Percentiles rank a stretch among this genome's conserved stretches.
Evolutionary conservation across 1,140 invertebrate genomes (phyloP).

Genomic region (Aphelinus atriplicis): DNA sequence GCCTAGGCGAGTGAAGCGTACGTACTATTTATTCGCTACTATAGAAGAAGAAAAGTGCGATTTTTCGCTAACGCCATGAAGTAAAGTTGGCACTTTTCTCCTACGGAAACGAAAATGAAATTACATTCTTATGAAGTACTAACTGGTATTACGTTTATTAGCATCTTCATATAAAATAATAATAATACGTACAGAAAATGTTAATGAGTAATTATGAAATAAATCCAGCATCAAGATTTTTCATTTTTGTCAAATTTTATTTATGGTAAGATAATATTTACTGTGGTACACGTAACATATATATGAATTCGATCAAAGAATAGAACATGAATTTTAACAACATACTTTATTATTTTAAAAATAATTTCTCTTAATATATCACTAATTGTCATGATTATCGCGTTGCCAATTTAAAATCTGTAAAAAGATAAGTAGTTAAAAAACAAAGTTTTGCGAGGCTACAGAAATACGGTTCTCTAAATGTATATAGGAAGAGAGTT

Average conservation of each 20-base stretch:
- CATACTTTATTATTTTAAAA: background rate
- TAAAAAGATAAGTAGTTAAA: background rate
- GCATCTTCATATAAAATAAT: too few relatives aligned
- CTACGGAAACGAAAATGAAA: too few relatives aligned
- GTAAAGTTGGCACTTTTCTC: too few relatives aligned
- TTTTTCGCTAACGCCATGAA: too few relatives aligned
- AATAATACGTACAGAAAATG: too few relatives aligned
- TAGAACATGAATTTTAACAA: background rate
- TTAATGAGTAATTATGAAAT: too few relatives aligned
- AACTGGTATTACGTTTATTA: too few relatives aligned
- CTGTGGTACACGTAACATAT: background rate
- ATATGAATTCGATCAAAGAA: background rate
- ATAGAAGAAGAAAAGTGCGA: background rate
- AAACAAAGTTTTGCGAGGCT: background rate
- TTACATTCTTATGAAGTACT: too few relatives aligned
- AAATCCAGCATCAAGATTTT: conserved; percentile 8
- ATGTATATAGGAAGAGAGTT: conserved; percentile 12
- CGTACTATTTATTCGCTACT: conserved; percentile 5
- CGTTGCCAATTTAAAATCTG: too few relatives aligned
- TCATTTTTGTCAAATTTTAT: conserved; percentile 19
- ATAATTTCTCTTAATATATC: background rate
- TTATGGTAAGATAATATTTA: background rate
- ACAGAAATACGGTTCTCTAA: background rate
- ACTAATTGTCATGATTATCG: background rate
- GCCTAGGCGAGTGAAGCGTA: background rate